Evolutionary conservation across 2,888 invertebrate species (phyloP).

Genomic region (Poecilus cupreus): DNA sequence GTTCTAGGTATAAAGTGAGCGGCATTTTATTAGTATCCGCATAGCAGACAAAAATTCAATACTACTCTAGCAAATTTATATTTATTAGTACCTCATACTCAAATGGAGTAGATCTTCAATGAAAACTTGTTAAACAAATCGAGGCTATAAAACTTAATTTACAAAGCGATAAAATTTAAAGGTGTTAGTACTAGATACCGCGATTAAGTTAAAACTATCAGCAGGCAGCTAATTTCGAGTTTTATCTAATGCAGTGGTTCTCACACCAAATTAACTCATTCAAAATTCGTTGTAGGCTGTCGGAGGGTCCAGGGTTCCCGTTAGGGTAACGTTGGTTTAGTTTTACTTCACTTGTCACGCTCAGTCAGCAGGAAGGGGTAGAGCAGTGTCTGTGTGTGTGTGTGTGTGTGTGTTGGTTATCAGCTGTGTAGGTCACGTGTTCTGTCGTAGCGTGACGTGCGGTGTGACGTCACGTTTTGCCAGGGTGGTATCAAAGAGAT

Average conservation of each 20-base stretch:
- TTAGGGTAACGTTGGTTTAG: neutral
- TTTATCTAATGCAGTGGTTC: neutral
- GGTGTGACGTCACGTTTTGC: constrained; percentile 53
- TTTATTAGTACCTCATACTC: no score
- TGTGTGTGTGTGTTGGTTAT: constrained; percentile 51
- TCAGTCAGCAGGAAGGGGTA: neutral
- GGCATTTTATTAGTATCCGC: no score
- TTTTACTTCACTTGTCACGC: constrained; percentile 23
- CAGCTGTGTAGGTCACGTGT: constrained; percentile 61
- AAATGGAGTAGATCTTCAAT: no score
- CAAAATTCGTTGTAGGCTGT: neutral
- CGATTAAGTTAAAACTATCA: no score
- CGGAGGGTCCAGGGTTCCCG: neutral
- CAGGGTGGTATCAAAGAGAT: neutral
- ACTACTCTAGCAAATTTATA: no score
- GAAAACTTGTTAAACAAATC: no score
- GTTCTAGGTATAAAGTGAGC: no score
- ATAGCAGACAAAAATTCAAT: no score
- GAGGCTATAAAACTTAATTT: no score
- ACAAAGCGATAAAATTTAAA: no score
- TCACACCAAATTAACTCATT: constrained; percentile 16
- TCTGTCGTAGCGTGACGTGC: constrained; percentile 50
- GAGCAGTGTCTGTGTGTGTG: neutral
- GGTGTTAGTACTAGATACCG: neutral
- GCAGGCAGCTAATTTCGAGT: neutral